Evolutionary conservation across 2,113 vertebrate species (phyloP), one percentile per base, ranked within the genome.

Genomic region (Campylomormyrus numenius): DNA sequence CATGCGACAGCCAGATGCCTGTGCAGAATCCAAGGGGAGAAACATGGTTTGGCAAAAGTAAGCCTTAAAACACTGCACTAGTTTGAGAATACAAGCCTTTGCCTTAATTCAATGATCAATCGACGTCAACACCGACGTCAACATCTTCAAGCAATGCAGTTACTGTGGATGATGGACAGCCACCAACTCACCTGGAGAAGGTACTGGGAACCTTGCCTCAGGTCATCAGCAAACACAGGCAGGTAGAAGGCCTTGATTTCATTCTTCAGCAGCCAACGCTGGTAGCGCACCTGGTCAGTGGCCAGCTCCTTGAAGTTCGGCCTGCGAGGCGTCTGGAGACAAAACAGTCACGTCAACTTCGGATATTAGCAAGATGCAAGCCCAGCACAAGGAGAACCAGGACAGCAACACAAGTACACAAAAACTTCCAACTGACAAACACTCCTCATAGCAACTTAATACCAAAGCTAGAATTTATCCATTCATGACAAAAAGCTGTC

Each of bases 241-340:
- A 97, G 96, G 94, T 99, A 99, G 94, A 99, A 99, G 19, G 97
- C 97, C 93, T 99, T 99, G 94, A 96, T 97, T 94, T 98, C 98
- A 42, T 97, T 97, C 94, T 96, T 98, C 92, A 99, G 96, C 24
- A 99, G 96, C 98, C 98, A 99, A 35, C 98, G 96, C 86, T 99
- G 98, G 89, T 98, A 99, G 42, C 94, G 97, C 42, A 97, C 88
- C 93, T 98, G 95, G 89, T 99, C 98, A 85, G 95, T 94, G 48
- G 97, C 94, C 85, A 99, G 92, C 6, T 99, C 98, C 92, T 98
- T 99, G 91, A 99, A 96, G 89, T 98, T 98, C 58, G 97, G 98
- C 89, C 98, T 96, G 74, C 98, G 96, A 94, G 97, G 97, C 11
- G 97, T 97, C 98, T 99, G 93, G 87, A 19, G 91, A 88, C 46